Evolutionary conservation across 37 sponge, comb jelly and placozoan species (phyloP).

Genomic region (Amphimedon queenslandica): DNA sequence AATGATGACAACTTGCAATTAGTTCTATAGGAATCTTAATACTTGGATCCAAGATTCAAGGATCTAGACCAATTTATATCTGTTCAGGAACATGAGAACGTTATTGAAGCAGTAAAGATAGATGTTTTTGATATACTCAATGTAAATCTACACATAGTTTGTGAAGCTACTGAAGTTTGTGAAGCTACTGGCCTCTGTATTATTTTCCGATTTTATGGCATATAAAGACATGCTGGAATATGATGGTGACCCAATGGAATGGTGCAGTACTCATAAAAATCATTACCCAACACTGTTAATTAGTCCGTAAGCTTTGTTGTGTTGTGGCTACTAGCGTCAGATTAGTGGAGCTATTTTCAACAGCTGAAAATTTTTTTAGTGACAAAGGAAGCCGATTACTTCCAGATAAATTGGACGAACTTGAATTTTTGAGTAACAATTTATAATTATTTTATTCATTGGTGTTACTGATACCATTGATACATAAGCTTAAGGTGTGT

Average conservation of each 20-base stretch:
- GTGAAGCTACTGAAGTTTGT: not conserved
- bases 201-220: not conserved
- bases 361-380: not conserved
- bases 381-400: not conserved
- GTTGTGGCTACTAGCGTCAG: conserved; percentile 4
- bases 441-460: too few relatives aligned
- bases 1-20: not conserved
- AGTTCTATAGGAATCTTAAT: not conserved
- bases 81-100: not conserved
- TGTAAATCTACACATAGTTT: not conserved
- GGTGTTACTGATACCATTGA: too few relatives aligned
- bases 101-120: conserved; percentile 5
- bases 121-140: not conserved
- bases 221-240: not conserved
- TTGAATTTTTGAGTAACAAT: not conserved
- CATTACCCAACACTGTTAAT: not conserved
- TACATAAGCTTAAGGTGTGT: too few relatives aligned
- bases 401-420: not conserved
- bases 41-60: conserved; percentile 9
- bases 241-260: conserved; percentile 7
- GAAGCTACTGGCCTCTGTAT: not conserved
- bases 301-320: conserved; percentile 10
- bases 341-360: conserved; percentile 4
- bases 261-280: not conserved
- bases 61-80: conserved; percentile 6